Base-by-base conservation (phyloP, 2,888 invertebrate genomes). In the Tethea ocularis region DNA sequence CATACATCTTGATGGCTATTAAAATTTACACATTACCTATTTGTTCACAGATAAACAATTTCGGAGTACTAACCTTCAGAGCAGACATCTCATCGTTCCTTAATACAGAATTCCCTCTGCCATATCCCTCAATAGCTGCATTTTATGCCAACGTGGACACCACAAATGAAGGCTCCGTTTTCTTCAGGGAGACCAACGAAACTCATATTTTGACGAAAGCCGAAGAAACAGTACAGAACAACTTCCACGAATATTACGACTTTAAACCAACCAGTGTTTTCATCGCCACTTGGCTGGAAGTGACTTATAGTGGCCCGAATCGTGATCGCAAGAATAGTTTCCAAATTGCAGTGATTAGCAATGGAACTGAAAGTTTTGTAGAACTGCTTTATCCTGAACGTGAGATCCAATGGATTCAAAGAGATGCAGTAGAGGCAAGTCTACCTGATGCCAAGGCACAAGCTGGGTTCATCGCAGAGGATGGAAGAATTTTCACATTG, bases 131-230 rank as follows among this genome's bases (percentile, higher is more conserved):
- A 1, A 97, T 99, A 72, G 97, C 98, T 0, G 97, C 97, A 0
- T 96, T 98, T 73, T 98, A 99, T 84, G 95, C 97, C 0, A 98
- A 99, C 85, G 95, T 99, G 5, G 99, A 99, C 82, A 97, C 96
- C 0, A 94, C 95, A 0, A 91, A 89, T 11, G 91, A 95, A 0
- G 98, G 98, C 13, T 88, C 93, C 6, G 95, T 98, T 65, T 96
- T 95, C 72, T 97, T 96, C 81, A 94, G 95, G 66, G 95, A 96
- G 82, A 95, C 96, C 0, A 87, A 94, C 63, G 94, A 95, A 64
- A 87, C 93, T 0, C 93, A 93, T 51, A 83, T 95, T n/a, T 79
- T 97, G 29, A 78, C 93, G 57, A 94, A 96, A 83, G 97, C 97
- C 0, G 95, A 95, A 26, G 94, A 95, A 61, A 94, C 96, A 65